A percentile compares a stretch with the other conserved stretches of the same genome.
Evolutionary conservation across 1,140 invertebrate species (phyloP).

Genomic region (Grapholita molesta): DNA sequence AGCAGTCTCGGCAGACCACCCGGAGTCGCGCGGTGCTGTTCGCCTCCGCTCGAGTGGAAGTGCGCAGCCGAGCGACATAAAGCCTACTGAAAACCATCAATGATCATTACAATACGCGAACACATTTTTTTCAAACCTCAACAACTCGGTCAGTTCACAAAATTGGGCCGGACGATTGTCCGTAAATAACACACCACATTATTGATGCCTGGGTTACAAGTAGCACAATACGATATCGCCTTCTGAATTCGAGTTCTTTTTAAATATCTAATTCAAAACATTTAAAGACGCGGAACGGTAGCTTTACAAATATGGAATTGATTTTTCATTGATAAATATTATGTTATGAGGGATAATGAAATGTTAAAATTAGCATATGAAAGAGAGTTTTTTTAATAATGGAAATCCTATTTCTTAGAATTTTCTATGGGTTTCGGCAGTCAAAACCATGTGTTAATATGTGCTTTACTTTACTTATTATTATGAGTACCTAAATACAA

Average conservation of each 20-base stretch:
- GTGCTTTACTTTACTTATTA: no score
- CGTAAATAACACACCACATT: slow-evolving; percentile 40
- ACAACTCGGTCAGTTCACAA: slow-evolving; percentile 50
- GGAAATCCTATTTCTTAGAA: no score
- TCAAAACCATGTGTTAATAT: no score
- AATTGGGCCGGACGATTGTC: slow-evolving; percentile 57
- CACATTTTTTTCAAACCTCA: slow-evolving; percentile 35
- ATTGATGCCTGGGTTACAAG: slow-evolving; percentile 35
- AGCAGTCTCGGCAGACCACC: slow-evolving; percentile 44
- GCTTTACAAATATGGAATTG: slow-evolving; percentile 18
- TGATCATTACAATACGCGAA: slow-evolving; percentile 31
- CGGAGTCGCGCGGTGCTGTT: slow-evolving; percentile 48
- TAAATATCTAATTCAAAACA: slow-evolving; percentile 3
- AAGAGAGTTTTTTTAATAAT: background rate
- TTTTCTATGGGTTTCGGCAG: no score
- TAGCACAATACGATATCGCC: slow-evolving; percentile 21
- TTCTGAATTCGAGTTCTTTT: slow-evolving; percentile 1
- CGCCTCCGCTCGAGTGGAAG: slow-evolving; percentile 58
- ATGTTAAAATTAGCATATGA: background rate
- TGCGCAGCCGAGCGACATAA: slow-evolving; percentile 25
- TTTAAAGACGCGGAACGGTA: slow-evolving; percentile 25
- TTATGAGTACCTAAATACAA: no score
- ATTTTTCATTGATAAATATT: slow-evolving; percentile 3
- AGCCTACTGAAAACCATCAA: slow-evolving; percentile 54
- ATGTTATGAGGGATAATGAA: background rate